Base-by-base conservation (phyloP, 2,797 vertebrate genomes). In the Aplochiton taeniatus region DNA sequence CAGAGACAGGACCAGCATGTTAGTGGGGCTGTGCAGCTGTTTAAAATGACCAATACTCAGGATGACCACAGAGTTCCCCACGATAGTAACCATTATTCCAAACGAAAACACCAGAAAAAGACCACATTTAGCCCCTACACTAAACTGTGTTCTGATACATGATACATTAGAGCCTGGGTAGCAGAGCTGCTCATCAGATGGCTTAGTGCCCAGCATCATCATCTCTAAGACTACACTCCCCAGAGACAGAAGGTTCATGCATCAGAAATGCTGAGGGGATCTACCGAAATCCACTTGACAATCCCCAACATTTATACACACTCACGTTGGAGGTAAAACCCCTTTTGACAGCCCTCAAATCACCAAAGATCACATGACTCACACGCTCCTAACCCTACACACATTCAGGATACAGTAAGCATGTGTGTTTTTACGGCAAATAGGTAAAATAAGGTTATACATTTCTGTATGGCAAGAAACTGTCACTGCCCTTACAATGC, bases 1-100 rank as follows among this genome's bases (percentile, higher is more conserved):
- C 75, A 91, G 82, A 65, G 90, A 92, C 71, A 92, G 88, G 56
- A 90, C 88, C 58, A 91, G 79, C 53, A 89, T 81, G 69, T 91
- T 91, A 18, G 89, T 91, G 17, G 89, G 88, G 18, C 90, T 90
- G 55, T 91, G 88, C 41, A 92, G 88, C 59, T 91, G 86, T 65
- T 85, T 90, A 71, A 90, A 91, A 70, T 90, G 82, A 0, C 79
- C 80, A 31, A 91, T 90, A 19, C 90, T 91, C 68, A 91, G 80
- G 8, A 92, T 89, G 18, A 91, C 86, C 10, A 89, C 85, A 11
- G 80, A 47, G 74, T 91, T 92, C n/a, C 90, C 91, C 0, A 90
- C 65, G 61, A 91, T 47, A 0, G 87, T 91, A 31, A 90, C 69
- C 3, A 74, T 31, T 4, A 70, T 80, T 3, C 86, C 84, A 0